These are phyloP conservation scores for Prosopocoilus inquinatus DNA, from an alignment of 2,888 invertebrate genomes.

Conservation along the genomic window DNA sequence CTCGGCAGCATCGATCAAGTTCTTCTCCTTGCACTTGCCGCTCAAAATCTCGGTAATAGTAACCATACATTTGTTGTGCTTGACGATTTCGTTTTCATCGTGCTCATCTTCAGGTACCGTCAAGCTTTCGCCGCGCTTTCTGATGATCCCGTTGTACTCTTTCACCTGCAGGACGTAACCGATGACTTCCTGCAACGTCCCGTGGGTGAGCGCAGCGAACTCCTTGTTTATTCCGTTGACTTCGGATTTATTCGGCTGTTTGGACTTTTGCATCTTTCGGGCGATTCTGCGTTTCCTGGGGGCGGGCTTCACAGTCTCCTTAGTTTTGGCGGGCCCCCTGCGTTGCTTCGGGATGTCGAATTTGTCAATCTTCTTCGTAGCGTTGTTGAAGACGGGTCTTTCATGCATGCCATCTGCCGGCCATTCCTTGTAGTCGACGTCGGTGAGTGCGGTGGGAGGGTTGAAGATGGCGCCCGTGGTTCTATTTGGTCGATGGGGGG, in stretches of 20 bases:
- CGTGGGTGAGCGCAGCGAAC: conserved; percentile 32
- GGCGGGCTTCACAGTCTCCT: conserved; percentile 11
- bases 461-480: conserved; percentile 28
- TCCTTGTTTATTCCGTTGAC: conserved; percentile 28
- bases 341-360: conserved; percentile 29
- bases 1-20: conserved; percentile 29
- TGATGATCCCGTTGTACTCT: conserved; percentile 17
- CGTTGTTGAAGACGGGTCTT: conserved; percentile 43
- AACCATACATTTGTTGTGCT: conserved; percentile 1
- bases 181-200: conserved; percentile 32
- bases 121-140: neutral
- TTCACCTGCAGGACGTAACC: conserved; percentile 22
- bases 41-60: neutral
- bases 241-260: conserved; percentile 23
- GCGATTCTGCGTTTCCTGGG: conserved; percentile 24
- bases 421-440: conserved; percentile 34
- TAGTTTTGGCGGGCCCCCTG: conserved; percentile 3
- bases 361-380: conserved; percentile 40
- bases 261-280: conserved; percentile 21
- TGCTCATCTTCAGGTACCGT: neutral
- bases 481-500: conserved; percentile 21
- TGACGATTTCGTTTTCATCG: conserved; percentile 1
- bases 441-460: conserved; percentile 27
- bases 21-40: conserved; percentile 6
- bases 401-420: conserved; percentile 39